Evolutionary conservation across 2,888 invertebrate species (phyloP).

Genomic region (Lacanobia wlatinum): DNA sequence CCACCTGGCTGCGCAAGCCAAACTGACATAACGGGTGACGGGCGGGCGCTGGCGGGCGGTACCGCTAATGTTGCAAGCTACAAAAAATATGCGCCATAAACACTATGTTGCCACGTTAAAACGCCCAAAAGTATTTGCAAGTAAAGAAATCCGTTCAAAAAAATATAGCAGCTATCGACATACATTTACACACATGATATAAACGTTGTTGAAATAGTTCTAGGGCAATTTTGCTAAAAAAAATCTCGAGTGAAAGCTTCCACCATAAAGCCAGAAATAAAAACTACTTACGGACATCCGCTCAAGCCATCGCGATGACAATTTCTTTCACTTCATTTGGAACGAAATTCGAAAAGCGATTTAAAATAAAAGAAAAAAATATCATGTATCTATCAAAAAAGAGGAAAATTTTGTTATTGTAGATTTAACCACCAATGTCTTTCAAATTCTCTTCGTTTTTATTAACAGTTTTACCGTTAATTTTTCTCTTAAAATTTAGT

Average conservation of each 20-base stretch:
- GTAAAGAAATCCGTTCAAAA: not conserved
- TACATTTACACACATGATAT: not conserved
- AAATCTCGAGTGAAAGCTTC: conserved; percentile 24
- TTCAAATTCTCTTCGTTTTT: conserved; percentile 89
- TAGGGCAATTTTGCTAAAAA: not conserved
- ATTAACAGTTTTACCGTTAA: conserved; percentile 87
- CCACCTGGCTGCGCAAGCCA: conserved; percentile 84
- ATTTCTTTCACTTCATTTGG: conserved; percentile 75
- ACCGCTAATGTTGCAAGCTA: conserved; percentile 65
- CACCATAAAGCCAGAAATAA: conserved; percentile 69
- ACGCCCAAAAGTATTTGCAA: not conserved
- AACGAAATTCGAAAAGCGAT: conserved; percentile 88
- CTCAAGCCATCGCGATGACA: conserved; percentile 86
- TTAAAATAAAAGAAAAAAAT: conserved; percentile 87
- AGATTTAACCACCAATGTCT: conserved; percentile 89
- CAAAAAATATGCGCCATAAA: conserved; percentile 22
- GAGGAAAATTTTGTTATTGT: conserved; percentile 89
- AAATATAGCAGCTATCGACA: not conserved
- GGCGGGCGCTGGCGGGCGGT: conserved; percentile 66
- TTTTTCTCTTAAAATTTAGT: conserved; percentile 87
- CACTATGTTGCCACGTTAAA: conserved; percentile 35
- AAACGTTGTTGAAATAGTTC: not conserved
- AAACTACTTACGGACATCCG: conserved; percentile 64
- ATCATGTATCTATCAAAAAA: conserved; percentile 88
- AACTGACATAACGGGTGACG: conserved; percentile 73